Evolutionary conservation across 2,888 invertebrate genomes (phyloP).

Genomic region (Axea sp.): DNA sequence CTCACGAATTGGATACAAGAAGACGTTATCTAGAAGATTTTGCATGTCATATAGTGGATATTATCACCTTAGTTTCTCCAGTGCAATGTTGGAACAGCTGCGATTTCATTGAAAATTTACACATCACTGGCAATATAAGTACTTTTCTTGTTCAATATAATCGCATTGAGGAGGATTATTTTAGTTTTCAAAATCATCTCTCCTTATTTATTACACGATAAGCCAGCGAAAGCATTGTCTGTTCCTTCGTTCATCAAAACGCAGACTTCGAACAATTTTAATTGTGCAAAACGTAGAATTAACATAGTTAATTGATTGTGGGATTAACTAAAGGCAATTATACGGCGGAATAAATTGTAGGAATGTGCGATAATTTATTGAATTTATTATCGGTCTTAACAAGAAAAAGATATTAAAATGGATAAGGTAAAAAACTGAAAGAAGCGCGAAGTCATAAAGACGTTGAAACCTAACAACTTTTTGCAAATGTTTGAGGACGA

Average conservation of each 20-base stretch:
- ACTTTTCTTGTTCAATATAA: slow-evolving; percentile 53
- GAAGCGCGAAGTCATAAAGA: slow-evolving; percentile 40
- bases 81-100: slow-evolving; percentile 58
- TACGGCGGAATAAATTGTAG: too few relatives aligned
- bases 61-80: slow-evolving; percentile 55
- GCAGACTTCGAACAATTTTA: too few relatives aligned
- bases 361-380: slow-evolving; percentile 24
- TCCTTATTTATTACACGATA: too few relatives aligned
- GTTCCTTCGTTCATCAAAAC: not conserved
- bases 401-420: slow-evolving; percentile 41
- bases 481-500: slow-evolving; percentile 58
- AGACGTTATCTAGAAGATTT: slow-evolving; percentile 60
- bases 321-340: slow-evolving; percentile 2
- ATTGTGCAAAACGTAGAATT: too few relatives aligned
- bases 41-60: slow-evolving; percentile 61
- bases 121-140: slow-evolving; percentile 56
- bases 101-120: slow-evolving; percentile 61
- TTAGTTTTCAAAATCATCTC: slow-evolving; percentile 8
- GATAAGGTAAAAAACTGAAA: slow-evolving; percentile 39
- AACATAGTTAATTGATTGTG: slow-evolving; percentile 13
- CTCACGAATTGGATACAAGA: slow-evolving; percentile 57
- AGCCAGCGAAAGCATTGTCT: too few relatives aligned
- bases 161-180: slow-evolving; percentile 27
- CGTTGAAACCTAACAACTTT: slow-evolving; percentile 53
- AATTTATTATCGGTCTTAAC: slow-evolving; percentile 18